Conservation (phyloP, 2,797 vertebrate species). For the Gallirallus australis region DNA sequence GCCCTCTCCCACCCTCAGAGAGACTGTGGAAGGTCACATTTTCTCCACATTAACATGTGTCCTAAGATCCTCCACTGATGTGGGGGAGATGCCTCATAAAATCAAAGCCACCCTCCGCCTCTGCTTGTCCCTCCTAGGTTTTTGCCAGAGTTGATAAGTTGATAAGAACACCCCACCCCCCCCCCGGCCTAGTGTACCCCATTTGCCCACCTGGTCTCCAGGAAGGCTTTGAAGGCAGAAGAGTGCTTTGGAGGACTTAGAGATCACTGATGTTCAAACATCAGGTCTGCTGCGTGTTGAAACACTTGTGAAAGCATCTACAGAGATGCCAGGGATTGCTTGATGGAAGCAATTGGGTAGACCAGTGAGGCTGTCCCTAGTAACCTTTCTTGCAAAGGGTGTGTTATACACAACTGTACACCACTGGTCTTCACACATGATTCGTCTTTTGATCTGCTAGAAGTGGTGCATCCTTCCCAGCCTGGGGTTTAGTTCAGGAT, state of each 20-base stretch:
- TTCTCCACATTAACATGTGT: background rate
- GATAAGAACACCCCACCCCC: background rate
- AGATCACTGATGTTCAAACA: background rate
- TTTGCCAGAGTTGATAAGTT: background rate
- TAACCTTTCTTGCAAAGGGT: background rate
- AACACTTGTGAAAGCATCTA: background rate
- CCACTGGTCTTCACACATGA: background rate
- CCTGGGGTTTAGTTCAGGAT: background rate
- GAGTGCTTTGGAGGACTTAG: background rate
- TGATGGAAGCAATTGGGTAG: background rate
- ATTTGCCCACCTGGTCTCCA: background rate
- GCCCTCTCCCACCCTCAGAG: background rate
- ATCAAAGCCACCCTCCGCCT: fast-evolving
- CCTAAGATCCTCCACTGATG: background rate
- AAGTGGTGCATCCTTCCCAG: background rate
- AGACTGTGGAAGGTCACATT: background rate
- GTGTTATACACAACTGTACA: background rate
- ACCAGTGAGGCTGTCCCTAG: background rate
- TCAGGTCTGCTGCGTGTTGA: background rate
- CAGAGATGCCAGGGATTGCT: background rate
- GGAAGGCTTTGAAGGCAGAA: background rate
- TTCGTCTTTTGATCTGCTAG: background rate
- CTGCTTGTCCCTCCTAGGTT: background rate
- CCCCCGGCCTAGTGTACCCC: background rate
- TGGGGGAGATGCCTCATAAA: background rate